Base-by-base conservation (phyloP, 2,888 invertebrate genomes). In the Corythucha ciliata region DNA sequence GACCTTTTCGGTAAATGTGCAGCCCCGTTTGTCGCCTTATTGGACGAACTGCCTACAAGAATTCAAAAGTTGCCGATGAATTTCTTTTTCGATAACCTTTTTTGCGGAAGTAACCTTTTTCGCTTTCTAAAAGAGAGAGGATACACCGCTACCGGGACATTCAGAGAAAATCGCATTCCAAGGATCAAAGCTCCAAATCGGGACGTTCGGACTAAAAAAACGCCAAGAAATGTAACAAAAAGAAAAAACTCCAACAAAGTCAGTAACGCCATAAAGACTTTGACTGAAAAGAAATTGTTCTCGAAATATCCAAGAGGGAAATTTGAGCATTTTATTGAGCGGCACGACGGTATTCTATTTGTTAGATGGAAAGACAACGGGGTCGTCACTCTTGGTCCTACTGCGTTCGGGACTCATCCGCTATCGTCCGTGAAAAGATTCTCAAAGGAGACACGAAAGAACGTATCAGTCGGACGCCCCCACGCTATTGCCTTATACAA, bases 401-500 rank as follows among this genome's bases (percentile, higher is more conserved):
- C 52, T 2, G 32, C 21, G 3, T 42, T 33, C 44, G 52, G 46
- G 3, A 48, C 50, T 4, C 18, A 44, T 16, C 46, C 50, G 7
- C 21, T 52, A n/a, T 18, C 27, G 16, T 3, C 21, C 14, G 52
- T 46, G 10, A 52, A 42, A 24, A 25, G 49, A 21, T 52, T 52
- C 22, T 54, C 48, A n/a, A 34, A 20, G 21, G 27, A 22, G 24
- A 14, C 49, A 25, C 52, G 47, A 34, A 57, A 47, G 32, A 39
- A 49, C 24, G 45, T 55, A 25, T 22, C 32, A 16, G 39, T 53
- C n/a, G 45, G 33, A 29, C 45, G 47, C 29, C 54, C 56, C 22
- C 29, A 20, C 18, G 37, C 36, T 12, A 45, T 54, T 27, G 32
- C 24, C 7, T 33, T 48, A 21, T 58, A 57, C 37, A 57, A 58